Evolutionary conservation across 2,888 invertebrate genomes (phyloP), one percentile per base, ranked within the genome.

Genomic region (Aporophyla nigra): DNA sequence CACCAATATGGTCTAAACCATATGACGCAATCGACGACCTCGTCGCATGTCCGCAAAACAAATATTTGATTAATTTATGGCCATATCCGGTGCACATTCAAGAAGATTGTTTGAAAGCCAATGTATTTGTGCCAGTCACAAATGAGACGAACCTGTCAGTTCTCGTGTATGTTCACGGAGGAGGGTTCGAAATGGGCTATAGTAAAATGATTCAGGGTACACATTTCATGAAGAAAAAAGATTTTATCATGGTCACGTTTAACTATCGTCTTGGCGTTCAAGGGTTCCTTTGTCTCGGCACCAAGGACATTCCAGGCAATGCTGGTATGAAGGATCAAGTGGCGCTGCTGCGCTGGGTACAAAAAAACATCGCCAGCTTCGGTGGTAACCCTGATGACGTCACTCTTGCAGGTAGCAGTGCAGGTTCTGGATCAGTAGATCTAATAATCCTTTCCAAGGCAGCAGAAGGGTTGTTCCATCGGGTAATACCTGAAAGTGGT

Each of bases 261-360:
- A 76, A 78, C n/a, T 76, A 76, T 2, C 75, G 75, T 19, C 2
- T 76, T 2, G 27, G 79, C 0, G 40, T 76, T 43, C 78, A 76
- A 0, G 75, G 75, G 5, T 76, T 76, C 27, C 79, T 76, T 4
- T 76, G 75, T 58, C 79, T 76, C 9, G 76, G 76, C n/a, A 76
- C 76, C 2, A 74, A 89, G 40, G 88, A 87, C 62, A 86, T 63
- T 0, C 93, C 93, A 2, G 94, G 94, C 0, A 94, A 94, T 70
- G 94, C 93, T 16, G 93, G 94, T 0, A 85, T 94, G 86, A 94
- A 94, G 77, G 93, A 94, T 53, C 93, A 93, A 73, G 86, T 93
- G 2, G 91, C 92, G 0, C 74, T 91, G 2, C 76, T 94, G 21
- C 90, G 89, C 0, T 94, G 94, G 94, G 93, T 94, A 1, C 85